Conservation (phyloP, 2,113 vertebrate species). For the Crotalus viridis region DNA sequence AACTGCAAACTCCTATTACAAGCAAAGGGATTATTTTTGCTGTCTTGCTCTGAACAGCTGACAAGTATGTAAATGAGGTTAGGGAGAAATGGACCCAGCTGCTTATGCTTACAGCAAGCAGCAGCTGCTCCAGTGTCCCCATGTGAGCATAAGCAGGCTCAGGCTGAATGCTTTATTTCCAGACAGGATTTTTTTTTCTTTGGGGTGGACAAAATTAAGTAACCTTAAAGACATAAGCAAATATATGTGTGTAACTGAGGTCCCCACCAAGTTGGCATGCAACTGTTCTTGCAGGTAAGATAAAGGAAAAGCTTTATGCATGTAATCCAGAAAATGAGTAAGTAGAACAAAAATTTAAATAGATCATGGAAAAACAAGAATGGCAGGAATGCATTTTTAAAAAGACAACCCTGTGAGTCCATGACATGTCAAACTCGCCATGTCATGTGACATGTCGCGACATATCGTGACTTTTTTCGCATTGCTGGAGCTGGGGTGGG, state of each 20-base stretch:
- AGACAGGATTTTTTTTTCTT: neutral
- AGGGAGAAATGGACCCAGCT: conserved; percentile 15
- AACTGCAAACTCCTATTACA: neutral
- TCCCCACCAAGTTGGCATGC: neutral
- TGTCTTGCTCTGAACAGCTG: neutral
- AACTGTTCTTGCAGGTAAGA: neutral
- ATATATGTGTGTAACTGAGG: neutral
- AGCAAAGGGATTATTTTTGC: neutral
- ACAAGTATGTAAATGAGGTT: conserved; percentile 37
- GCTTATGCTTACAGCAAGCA: neutral
- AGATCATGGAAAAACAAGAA: neutral
- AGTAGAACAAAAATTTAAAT: neutral
- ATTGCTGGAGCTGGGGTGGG: no score
- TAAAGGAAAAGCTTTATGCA: neutral
- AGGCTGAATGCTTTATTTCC: neutral
- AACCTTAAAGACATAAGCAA: neutral
- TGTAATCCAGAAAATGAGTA: neutral
- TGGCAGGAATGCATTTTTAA: neutral
- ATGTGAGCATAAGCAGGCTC: neutral
- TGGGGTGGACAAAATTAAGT: neutral
- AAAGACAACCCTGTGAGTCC: neutral
- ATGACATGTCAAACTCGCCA: no score
- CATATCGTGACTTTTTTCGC: no score
- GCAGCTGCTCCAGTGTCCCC: neutral
- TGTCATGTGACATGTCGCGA: no score